Evolutionary conservation across 1,140 invertebrate species (phyloP).

Genomic region (Saxidomus purpurata): DNA sequence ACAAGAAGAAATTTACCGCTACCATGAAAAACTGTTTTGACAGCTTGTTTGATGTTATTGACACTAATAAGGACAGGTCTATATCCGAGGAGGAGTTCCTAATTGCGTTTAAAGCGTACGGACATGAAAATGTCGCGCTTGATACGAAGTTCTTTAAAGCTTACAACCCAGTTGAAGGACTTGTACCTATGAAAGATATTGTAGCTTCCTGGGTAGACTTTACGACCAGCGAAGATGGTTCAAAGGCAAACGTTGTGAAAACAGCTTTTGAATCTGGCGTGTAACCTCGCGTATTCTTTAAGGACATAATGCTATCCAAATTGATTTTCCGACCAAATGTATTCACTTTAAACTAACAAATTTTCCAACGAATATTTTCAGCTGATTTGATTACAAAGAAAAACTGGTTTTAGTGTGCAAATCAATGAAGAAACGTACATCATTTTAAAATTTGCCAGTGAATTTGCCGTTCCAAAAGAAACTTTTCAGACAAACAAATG

Average conservation of each 20-base stretch:
- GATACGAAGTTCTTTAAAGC: slow-evolving; percentile 70
- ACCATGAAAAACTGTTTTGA: slow-evolving; percentile 71
- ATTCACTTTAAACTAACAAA: too few relatives aligned
- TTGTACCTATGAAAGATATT: slow-evolving; percentile 66
- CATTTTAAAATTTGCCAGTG: too few relatives aligned
- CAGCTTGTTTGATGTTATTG: slow-evolving; percentile 73
- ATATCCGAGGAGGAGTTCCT: slow-evolving; percentile 73
- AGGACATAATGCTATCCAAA: neutral
- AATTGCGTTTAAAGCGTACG: slow-evolving; percentile 73
- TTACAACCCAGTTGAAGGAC: slow-evolving; percentile 63
- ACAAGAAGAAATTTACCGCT: slow-evolving; percentile 60
- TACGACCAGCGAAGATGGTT: slow-evolving; percentile 53
- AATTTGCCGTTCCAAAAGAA: too few relatives aligned
- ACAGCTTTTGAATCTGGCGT: slow-evolving; percentile 67
- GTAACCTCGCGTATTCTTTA: too few relatives aligned
- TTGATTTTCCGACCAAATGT: neutral
- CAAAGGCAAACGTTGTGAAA: slow-evolving; percentile 66
- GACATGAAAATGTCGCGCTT: slow-evolving; percentile 73
- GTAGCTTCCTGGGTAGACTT: slow-evolving; percentile 70
- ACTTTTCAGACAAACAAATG: too few relatives aligned
- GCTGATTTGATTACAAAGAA: too few relatives aligned
- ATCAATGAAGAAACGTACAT: too few relatives aligned
- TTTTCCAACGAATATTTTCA: too few relatives aligned
- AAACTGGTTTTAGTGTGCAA: too few relatives aligned
- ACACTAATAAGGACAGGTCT: slow-evolving; percentile 75